phyloP scores from a whole-genome alignment of 2,113 vertebrate genomes.

The Piaya cayana region DNA sequence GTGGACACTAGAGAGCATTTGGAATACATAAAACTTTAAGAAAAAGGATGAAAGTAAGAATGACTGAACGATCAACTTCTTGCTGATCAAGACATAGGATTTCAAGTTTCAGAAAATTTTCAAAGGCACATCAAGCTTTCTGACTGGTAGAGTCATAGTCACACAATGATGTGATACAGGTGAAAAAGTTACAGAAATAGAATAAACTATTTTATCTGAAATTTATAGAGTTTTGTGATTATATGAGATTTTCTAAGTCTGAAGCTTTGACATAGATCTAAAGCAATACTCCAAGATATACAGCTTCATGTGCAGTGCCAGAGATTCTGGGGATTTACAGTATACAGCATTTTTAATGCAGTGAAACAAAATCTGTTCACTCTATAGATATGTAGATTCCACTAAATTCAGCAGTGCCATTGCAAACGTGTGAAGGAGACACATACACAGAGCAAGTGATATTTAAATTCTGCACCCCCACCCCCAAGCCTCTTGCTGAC shows the following conservation, averaged over 20 bases:
- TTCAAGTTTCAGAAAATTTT: neutral
- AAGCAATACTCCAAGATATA: neutral
- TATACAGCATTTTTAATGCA: neutral
- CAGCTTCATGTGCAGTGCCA: neutral
- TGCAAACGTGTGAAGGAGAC: neutral
- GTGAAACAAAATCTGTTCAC: neutral
- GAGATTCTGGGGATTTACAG: conserved; percentile 1
- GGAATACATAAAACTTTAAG: neutral
- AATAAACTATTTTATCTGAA: neutral
- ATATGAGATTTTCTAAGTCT: neutral
- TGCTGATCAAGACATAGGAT: neutral
- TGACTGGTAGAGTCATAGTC: neutral
- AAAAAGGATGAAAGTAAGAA: neutral
- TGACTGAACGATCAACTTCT: neutral
- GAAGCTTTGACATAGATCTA: conserved; percentile 11
- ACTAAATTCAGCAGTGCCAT: neutral
- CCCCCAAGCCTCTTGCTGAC: neutral
- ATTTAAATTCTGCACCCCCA: neutral
- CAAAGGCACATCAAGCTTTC: neutral
- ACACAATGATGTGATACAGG: neutral
- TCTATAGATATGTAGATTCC: neutral
- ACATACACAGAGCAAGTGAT: neutral
- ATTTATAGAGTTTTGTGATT: neutral
- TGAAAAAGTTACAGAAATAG: neutral
- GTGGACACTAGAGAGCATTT: neutral